A percentile compares a stretch with the other conserved stretches of the same genome.
These are phyloP conservation scores for Lycia hirtaria DNA, from an alignment of 2,888 invertebrate genomes.

Conservation along the genomic window DNA sequence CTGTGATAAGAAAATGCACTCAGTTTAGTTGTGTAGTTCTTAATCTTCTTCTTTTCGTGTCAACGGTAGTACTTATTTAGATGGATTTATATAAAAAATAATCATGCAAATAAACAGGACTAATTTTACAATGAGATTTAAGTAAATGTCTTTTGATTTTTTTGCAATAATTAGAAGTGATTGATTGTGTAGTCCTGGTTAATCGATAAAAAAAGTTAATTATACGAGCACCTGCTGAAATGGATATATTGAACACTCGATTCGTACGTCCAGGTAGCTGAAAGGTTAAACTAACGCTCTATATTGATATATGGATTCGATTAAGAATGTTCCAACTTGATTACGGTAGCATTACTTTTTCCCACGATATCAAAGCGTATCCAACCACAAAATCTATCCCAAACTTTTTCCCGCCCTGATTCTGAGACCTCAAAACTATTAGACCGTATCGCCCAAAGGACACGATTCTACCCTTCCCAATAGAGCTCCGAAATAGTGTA, in stretches of 20 bases:
- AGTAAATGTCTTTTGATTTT: too few species aligned
- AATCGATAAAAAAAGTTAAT: too few species aligned
- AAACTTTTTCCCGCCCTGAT: slow-evolving; percentile 42
- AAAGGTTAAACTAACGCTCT: slow-evolving; percentile 22
- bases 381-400: slow-evolving; percentile 40
- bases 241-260: slow-evolving; percentile 4
- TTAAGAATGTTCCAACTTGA: slow-evolving; percentile 28
- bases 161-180: too few species aligned
- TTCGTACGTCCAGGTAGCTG: slow-evolving; percentile 15
- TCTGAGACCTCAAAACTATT: slow-evolving; percentile 45
- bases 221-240: too few species aligned
- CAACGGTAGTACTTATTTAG: too few species aligned
- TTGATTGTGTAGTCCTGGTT: too few species aligned
- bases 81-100: too few species aligned
- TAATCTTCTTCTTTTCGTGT: too few species aligned
- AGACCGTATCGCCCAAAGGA: slow-evolving; percentile 38
- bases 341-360: slow-evolving; percentile 26
- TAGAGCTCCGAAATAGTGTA: slow-evolving; percentile 23
- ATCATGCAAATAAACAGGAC: too few species aligned
- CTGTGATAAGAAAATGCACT: too few species aligned
- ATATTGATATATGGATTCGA: slow-evolving; percentile 29
- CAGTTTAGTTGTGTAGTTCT: too few species aligned
- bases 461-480: slow-evolving; percentile 37
- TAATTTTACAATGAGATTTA: too few species aligned
- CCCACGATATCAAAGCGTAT: slow-evolving; percentile 35